Percentiles rank a stretch among this genome's conserved stretches.
Conservation (phyloP, 2,113 vertebrate species). For the Astur gentilis region DNA sequence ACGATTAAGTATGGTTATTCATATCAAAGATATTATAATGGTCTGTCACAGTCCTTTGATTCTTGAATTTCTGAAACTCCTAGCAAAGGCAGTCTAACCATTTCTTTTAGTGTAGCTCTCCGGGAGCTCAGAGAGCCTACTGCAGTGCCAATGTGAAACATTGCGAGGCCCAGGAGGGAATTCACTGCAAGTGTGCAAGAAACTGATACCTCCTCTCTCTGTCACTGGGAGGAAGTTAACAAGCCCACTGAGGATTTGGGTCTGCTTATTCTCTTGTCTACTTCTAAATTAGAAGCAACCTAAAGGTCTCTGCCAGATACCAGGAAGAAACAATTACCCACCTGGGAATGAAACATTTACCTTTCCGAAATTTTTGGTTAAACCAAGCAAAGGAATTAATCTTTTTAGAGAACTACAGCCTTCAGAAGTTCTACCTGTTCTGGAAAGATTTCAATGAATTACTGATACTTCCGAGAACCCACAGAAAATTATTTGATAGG, state of each 20-base stretch:
- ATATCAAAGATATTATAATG: not conserved
- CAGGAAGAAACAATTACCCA: not conserved
- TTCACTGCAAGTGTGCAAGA: not conserved
- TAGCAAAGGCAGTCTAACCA: not conserved
- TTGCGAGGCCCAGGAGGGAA: not conserved
- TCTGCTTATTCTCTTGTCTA: not conserved
- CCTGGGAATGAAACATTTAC: not conserved
- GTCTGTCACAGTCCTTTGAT: not conserved
- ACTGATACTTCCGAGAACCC: not conserved
- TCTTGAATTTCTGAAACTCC: not conserved
- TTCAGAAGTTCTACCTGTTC: not conserved
- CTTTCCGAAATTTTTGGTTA: not conserved
- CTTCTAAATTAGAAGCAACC: not conserved
- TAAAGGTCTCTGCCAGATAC: not conserved
- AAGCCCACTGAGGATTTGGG: not conserved
- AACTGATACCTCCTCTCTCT: not conserved
- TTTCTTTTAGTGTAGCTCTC: not conserved
- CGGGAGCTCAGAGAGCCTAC: not conserved
- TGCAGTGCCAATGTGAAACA: not conserved
- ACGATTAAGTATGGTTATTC: not conserved
- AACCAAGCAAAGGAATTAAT: not conserved
- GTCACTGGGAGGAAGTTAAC: not conserved
- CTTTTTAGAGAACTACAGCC: not conserved
- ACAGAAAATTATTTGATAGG: not conserved
- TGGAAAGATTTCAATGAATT: not conserved